A percentile compares a stretch with the other conserved stretches of the same genome.
Evolutionary conservation across 2,797 vertebrate species (phyloP).

Genomic region (Ctenopoma multispine): DNA sequence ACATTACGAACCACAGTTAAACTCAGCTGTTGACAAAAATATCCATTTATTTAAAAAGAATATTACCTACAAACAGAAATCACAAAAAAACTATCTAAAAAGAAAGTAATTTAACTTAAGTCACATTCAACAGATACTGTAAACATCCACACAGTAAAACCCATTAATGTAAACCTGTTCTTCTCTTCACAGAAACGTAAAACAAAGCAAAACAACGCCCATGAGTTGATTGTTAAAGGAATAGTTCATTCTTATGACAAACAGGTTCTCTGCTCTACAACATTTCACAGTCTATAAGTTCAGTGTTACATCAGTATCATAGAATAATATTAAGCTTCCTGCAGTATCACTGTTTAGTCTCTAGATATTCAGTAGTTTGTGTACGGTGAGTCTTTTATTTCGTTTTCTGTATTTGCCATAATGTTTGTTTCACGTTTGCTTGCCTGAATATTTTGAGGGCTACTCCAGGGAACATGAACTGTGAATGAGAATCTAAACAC

Average conservation of each 20-base stretch:
- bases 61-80: slow-evolving; percentile 87
- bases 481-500: no score
- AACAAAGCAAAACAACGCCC: slow-evolving; percentile 9
- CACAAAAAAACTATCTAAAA: slow-evolving; percentile 53
- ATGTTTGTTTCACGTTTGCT: no score
- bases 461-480: no score
- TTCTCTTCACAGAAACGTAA: slow-evolving; percentile 14
- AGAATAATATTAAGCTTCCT: no score
- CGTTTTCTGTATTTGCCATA: no score
- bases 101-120: slow-evolving; percentile 40
- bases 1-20: slow-evolving; percentile 75
- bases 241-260: slow-evolving; percentile 4
- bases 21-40: slow-evolving; percentile 85
- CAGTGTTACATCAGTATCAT: no score
- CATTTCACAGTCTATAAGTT: neutral
- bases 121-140: slow-evolving; percentile 36
- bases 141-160: slow-evolving; percentile 52
- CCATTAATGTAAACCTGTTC: slow-evolving; percentile 38
- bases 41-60: slow-evolving; percentile 92
- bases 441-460: no score
- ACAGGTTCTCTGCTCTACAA: slow-evolving; percentile 15
- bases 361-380: no score
- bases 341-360: no score
- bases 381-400: no score
- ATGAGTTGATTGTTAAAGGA: slow-evolving; percentile 35